Conservation (phyloP, 2,888 invertebrate species). For the Argyresthia albistria region DNA sequence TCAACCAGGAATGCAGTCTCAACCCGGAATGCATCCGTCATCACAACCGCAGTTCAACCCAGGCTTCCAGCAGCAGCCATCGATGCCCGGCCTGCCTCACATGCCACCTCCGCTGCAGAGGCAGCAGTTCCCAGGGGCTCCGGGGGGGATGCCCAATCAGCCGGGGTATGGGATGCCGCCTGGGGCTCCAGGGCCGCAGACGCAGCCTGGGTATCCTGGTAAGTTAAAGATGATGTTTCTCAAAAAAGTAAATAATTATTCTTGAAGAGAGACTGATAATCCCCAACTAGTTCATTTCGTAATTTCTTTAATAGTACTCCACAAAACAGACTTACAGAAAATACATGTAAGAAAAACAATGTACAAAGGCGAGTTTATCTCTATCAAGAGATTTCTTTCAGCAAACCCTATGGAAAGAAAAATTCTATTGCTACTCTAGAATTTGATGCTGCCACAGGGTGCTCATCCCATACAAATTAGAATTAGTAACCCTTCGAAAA, state of each 20-base stretch:
- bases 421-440: too few species aligned
- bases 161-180: conserved; percentile 33
- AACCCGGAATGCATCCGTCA: conserved; percentile 18
- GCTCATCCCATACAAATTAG: too few species aligned
- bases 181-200: conserved; percentile 9
- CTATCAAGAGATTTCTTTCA: too few species aligned
- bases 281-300: too few species aligned
- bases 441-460: too few species aligned
- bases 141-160: conserved; percentile 17
- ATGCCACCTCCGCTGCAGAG: conserved; percentile 59
- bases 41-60: conserved; percentile 1
- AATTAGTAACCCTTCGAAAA: too few species aligned
- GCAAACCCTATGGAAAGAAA: too few species aligned
- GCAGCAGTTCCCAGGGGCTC: conserved; percentile 23
- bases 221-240: neutral
- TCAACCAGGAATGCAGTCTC: conserved; percentile 14
- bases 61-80: neutral
- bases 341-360: too few species aligned
- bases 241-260: neutral
- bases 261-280: too few species aligned
- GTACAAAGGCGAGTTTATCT: too few species aligned
- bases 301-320: too few species aligned
- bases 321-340: too few species aligned
- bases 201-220: conserved; percentile 7
- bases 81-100: conserved; percentile 35